Percentiles rank a stretch among this genome's conserved stretches.
Conservation (phyloP, 2,888 invertebrate genomes). For the Drosophila kambysellisi region DNA sequence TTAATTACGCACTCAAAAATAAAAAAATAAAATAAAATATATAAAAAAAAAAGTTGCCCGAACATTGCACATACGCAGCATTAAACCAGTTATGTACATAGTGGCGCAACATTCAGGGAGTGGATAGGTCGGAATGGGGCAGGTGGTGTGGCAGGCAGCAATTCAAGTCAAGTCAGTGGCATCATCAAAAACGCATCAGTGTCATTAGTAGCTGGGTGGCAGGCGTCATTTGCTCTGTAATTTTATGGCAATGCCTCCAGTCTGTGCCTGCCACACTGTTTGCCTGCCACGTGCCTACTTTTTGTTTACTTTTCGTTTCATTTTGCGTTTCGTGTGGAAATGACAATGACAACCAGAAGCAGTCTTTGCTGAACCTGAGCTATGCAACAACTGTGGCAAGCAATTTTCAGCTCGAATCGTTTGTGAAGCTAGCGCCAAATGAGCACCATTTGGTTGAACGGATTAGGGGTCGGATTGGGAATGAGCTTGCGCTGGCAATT, state of each 20-base stretch:
- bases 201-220: conserved; percentile 57
- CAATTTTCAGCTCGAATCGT: conserved; percentile 77
- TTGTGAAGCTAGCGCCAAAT: conserved; percentile 56
- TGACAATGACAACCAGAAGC: conserved; percentile 51
- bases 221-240: conserved; percentile 67
- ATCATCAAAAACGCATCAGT: conserved; percentile 81
- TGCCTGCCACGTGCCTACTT: conserved; percentile 47
- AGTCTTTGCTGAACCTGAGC: conserved; percentile 16
- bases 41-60: conserved; percentile 37
- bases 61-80: conserved; percentile 76
- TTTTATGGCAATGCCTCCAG: conserved; percentile 62
- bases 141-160: conserved; percentile 12
- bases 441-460: conserved; percentile 20
- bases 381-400: conserved; percentile 75
- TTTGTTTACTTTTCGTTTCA: conserved; percentile 74
- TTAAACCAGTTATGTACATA: conserved; percentile 4
- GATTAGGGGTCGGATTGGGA: conserved; percentile 2
- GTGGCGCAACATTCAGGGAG: conserved; percentile 56
- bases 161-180: conserved; percentile 58
- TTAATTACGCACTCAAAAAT: conserved; percentile 51
- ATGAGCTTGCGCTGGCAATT: conserved; percentile 40
- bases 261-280: conserved; percentile 29
- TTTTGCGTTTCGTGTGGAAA: conserved; percentile 60
- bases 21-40: conserved; percentile 31
- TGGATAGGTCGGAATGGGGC: conserved; percentile 1